Evolutionary conservation across 2,888 invertebrate genomes (phyloP).

Genomic region (Melangyna quadrimaculata): DNA sequence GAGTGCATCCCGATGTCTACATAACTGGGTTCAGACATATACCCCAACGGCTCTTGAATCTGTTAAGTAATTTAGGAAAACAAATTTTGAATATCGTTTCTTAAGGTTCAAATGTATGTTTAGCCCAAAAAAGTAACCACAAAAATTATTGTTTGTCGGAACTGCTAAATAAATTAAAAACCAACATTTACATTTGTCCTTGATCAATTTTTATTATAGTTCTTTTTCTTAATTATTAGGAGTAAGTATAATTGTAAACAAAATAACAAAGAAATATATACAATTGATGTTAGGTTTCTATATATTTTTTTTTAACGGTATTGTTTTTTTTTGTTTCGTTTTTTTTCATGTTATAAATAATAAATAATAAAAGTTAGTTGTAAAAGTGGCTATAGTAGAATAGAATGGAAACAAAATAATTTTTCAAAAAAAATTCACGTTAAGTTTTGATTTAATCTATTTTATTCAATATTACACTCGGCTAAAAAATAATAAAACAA

Average conservation of each 20-base stretch:
- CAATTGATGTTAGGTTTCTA: slow-evolving; percentile 31
- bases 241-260: slow-evolving; percentile 48
- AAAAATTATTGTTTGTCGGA: neutral
- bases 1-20: too few relatives aligned
- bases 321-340: neutral
- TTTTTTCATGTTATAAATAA: slow-evolving; percentile 29
- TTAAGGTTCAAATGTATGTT: too few relatives aligned
- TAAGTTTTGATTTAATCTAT: slow-evolving; percentile 17
- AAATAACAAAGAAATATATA: slow-evolving; percentile 62
- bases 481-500: neutral
- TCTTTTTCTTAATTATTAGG: slow-evolving; percentile 45
- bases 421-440: neutral
- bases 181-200: slow-evolving; percentile 24
- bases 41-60: too few relatives aligned
- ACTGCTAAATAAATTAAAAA: neutral
- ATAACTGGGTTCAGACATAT: too few relatives aligned
- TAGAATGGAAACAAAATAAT: neutral
- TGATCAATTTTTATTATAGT: slow-evolving; percentile 59
- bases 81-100: too few relatives aligned
- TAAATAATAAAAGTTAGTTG: slow-evolving; percentile 42
- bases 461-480: slow-evolving; percentile 14
- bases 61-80: too few relatives aligned
- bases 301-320: slow-evolving; percentile 14
- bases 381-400: slow-evolving; percentile 5
- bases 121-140: too few relatives aligned